Base-by-base conservation (phyloP, 2,888 invertebrate species). In the Mimas tiliae region DNA sequence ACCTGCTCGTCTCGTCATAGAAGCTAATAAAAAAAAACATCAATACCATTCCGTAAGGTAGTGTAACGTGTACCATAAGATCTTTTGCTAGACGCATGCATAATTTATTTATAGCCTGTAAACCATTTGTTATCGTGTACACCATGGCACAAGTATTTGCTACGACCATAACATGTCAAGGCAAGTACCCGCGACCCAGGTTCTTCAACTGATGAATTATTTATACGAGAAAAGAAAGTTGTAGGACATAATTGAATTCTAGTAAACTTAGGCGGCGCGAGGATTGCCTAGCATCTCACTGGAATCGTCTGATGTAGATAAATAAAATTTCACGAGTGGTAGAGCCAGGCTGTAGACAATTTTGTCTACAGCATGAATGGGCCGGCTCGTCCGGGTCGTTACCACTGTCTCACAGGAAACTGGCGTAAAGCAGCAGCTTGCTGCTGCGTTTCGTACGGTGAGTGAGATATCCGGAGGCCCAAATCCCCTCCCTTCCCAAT, bases 161-260 rank as follows among this genome's bases (percentile, higher is more conserved):
- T 33, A 21, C 47, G 65, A 65, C 65, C 53, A 65, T 65, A 47
- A 48, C 55, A 65, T 55, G 55, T 65, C 55, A 65, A 48, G 65
- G 55, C 34, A 65, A 19, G 45, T 16, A 33, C 42, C 34, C 42
- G 6, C 27, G 45, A 19, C 9, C 45, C 34, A 58, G 47, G 65
- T 65, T 65, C 64, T 34, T 47, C 47, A 47, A 16, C 19, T 47
- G 48, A 48, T 65, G 65, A 65, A 65, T 65, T 65, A 65, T 65
- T 65, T 65, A 65, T 58, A 55, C 47, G n/a, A 16, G 53, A 48
- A 55, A 58, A 65, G 47, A 64, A 65, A 65, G 53, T 65, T 47
- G 45, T 33, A 47, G 8, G 53, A 33, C 33, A 47, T 65, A 65
- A 65, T 65, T 55, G 55, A 65, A 65, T 65, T 42, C 33, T 64